Evolutionary conservation across 64 coral and sea anemone genomes (phyloP).

Genomic region (Actinia equina): DNA sequence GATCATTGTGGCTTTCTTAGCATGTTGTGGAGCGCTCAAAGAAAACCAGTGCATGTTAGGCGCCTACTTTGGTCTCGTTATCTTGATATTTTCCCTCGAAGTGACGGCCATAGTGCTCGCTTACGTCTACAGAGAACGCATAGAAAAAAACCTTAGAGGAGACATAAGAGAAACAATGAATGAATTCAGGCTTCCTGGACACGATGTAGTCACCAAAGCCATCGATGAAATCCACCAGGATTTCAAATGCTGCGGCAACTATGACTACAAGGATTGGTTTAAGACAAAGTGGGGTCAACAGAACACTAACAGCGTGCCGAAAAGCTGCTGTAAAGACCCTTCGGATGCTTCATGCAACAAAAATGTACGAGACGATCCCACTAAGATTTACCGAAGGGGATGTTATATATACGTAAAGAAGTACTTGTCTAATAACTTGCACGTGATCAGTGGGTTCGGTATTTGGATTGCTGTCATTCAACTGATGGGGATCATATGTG

Average conservation of each 20-base stretch:
- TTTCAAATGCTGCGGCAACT: constrained; percentile 94
- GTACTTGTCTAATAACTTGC: constrained; percentile 88
- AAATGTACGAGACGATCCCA: constrained; percentile 30
- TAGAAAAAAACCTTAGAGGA: constrained; percentile 73
- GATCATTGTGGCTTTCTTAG: constrained; percentile 81
- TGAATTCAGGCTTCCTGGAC: constrained; percentile 50
- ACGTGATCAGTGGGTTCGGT: constrained; percentile 88
- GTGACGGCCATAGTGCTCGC: constrained; percentile 85
- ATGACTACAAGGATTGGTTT: constrained; percentile 84
- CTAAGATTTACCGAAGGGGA: constrained; percentile 65
- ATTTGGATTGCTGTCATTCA: constrained; percentile 93
- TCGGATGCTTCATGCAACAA: constrained; percentile 48
- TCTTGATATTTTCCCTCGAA: constrained; percentile 80
- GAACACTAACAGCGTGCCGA: constrained; percentile 63
- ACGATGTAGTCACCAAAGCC: constrained; percentile 77
- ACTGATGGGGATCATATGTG: constrained; percentile 91
- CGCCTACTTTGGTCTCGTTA: constrained; percentile 77
- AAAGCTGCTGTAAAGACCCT: constrained; percentile 89
- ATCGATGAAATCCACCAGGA: constrained; percentile 92
- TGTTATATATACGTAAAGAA: constrained; percentile 93
- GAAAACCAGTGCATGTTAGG: constrained; percentile 96
- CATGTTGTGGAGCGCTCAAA: constrained; percentile 83
- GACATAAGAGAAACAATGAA: constrained; percentile 90
- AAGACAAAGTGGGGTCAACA: constrained; percentile 76
- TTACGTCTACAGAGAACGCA: constrained; percentile 81